phyloP scores from a whole-genome alignment of 2,113 vertebrate genomes.

The Grammomys surdaster region DNA sequence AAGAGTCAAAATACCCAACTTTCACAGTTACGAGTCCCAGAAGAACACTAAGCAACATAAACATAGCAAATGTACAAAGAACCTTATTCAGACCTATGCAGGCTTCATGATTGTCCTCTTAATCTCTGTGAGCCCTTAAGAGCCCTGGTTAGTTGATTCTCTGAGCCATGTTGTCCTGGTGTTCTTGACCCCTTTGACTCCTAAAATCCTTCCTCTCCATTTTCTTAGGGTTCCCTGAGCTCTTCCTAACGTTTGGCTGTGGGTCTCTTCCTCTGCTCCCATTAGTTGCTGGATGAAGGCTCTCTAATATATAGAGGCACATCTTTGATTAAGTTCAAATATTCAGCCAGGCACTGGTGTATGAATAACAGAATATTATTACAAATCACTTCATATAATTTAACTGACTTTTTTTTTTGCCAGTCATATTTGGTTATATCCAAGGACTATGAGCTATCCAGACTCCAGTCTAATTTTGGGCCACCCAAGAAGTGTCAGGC shows the following conservation, averaged over 20 bases:
- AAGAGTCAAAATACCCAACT: background rate
- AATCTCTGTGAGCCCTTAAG: background rate
- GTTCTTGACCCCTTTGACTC: background rate
- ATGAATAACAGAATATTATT: background rate
- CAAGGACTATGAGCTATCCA: background rate
- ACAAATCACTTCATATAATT: background rate
- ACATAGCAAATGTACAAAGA: background rate
- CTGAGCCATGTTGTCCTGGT: background rate
- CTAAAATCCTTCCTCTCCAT: background rate
- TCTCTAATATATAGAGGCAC: background rate
- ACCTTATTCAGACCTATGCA: background rate
- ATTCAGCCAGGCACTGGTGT: background rate
- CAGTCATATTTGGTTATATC: background rate
- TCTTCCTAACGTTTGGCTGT: background rate
- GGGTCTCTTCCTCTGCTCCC: background rate
- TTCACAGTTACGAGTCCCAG: background rate
- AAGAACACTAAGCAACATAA: background rate
- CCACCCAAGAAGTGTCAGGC: background rate
- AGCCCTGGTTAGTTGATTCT: background rate
- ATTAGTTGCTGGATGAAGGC: background rate
- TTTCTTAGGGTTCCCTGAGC: background rate
- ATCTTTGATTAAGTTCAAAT: too few species aligned
- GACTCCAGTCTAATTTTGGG: background rate
- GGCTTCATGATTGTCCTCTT: background rate
- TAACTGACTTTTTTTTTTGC: background rate